Percentiles rank a stretch among this genome's conserved stretches.
These are phyloP conservation scores for Nannospalax galili DNA, from an alignment of 2,113 vertebrate species.

Conservation along the genomic window DNA sequence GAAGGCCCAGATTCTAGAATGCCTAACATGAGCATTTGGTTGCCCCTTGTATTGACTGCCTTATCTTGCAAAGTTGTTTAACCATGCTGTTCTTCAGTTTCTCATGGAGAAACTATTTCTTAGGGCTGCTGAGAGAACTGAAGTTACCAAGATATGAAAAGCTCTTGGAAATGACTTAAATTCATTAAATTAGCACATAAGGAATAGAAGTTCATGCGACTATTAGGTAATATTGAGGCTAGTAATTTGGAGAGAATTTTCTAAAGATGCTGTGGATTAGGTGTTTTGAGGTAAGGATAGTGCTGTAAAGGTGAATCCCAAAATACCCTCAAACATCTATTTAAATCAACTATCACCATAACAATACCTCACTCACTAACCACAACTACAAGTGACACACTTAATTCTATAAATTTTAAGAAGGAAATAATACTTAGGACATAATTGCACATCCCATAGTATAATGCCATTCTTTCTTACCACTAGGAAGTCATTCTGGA, in stretches of 20 bases:
- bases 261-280: background rate
- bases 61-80: background rate
- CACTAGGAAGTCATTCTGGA: background rate
- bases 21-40: background rate
- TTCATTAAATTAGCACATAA: background rate
- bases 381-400: background rate
- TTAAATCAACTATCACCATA: background rate
- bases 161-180: background rate
- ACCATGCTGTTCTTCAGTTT: background rate
- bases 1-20: background rate
- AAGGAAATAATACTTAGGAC: background rate
- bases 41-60: background rate
- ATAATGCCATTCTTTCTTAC: background rate
- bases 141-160: slow-evolving; percentile 3
- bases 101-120: background rate
- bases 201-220: background rate
- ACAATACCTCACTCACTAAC: background rate
- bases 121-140: background rate
- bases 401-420: background rate
- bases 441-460: background rate
- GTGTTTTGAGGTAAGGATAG: background rate
- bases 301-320: background rate
- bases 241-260: background rate
- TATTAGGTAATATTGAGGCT: background rate
- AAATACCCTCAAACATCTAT: background rate